These are phyloP conservation scores for Lamellibrachia luymesi DNA, from an alignment of 1,140 invertebrate genomes.

Conservation along the genomic window DNA sequence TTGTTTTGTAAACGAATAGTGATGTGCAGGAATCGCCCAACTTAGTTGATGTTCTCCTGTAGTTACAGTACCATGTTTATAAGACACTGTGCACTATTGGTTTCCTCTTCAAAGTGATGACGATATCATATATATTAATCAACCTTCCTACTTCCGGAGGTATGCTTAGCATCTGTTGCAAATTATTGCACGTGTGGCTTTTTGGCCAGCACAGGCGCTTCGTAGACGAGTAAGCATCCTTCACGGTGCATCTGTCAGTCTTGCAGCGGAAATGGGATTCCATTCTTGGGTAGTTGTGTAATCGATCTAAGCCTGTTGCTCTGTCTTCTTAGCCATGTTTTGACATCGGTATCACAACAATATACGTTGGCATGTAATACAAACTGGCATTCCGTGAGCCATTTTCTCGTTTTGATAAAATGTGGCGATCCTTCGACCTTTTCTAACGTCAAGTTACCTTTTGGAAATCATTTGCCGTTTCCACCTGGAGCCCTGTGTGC, in stretches of 20 bases:
- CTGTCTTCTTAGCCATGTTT: not conserved
- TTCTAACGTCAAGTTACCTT: too few species aligned
- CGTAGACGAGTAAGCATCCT: not conserved
- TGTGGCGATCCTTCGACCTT: too few species aligned
- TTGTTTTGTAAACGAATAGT: not conserved
- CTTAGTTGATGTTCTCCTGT: not conserved
- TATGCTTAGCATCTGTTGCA: not conserved
- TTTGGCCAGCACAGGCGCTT: not conserved
- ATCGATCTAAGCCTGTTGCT: not conserved
- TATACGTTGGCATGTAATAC: not conserved
- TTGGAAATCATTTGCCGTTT: too few species aligned
- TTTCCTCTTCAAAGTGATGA: not conserved
- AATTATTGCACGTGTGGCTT: not conserved
- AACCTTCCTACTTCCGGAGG: not conserved
- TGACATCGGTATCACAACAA: not conserved
- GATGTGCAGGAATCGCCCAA: not conserved
- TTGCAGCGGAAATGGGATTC: not conserved
- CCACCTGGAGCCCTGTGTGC: too few species aligned
- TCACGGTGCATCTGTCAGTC: not conserved
- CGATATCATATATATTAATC: not conserved
- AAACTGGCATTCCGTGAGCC: not conserved
- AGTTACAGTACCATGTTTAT: not conserved
- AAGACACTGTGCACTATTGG: not conserved
- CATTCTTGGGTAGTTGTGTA: not conserved
- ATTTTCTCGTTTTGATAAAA: too few species aligned